Base-by-base conservation (phyloP, 2,888 invertebrate genomes). In the Cephonodes hylas region DNA sequence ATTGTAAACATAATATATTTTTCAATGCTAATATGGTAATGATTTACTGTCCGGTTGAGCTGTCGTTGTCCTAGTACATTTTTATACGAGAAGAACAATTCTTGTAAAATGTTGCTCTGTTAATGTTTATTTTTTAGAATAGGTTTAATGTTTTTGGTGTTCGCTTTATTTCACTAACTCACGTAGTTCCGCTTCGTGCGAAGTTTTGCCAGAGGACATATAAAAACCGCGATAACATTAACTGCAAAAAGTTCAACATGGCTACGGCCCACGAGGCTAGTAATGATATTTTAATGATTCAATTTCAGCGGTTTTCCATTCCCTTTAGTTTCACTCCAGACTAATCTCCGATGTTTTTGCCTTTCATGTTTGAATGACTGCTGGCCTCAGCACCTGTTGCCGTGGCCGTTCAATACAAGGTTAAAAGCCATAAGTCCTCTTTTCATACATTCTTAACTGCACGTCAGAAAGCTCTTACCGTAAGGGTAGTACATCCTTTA, bases 241-340 rank as follows among this genome's bases (percentile, higher is more conserved):
- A n/a, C 46, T 48, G 48, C 48, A 48, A 15, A 45, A 22, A 3
- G 22, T 13, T 45, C 8, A 45, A 27, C 48, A 27, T 15, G 46
- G 15, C 15, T 3, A 38, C 38, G n/a, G 10, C 25, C 8, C 27
- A 27, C 27, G 48, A 18, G 8, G 48, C n/a, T n/a, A 27, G 15
- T 53, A 53, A 53, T 53, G 48, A 53, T 53, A 53, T 53, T 53
- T 48, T 48, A 27, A 48, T 53, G 48, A 53, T 53, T 27, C 46
- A 2, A 45, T 45, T 25, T 48, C n/a, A 15, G 27, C 25, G 3
- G 15, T 27, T 48, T 48, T 46, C 15, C 48, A 27, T 27, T 27
- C 15, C 3, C n/a, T 25, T 48, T 48, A 48, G 25, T 48, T 48
- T 48, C 27, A 18, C 48, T 25, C 48, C 8, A 27, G 15, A n/a